These are phyloP conservation scores for Ranitomeya imitator DNA, from an alignment of 2,113 vertebrate species.

Conservation along the genomic window DNA sequence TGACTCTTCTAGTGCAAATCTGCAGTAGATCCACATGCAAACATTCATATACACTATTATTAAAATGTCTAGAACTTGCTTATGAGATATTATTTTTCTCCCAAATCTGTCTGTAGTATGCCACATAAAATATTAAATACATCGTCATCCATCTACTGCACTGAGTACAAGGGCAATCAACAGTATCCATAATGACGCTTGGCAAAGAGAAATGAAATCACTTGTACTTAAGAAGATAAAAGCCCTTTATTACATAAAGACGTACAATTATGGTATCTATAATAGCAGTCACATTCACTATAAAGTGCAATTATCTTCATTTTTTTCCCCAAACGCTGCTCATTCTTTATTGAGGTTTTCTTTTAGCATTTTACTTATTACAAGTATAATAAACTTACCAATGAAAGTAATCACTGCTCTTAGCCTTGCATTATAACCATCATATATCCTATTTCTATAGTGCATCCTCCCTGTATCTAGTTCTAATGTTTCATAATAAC, in stretches of 20 bases:
- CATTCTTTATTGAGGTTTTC: not conserved
- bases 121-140: not conserved
- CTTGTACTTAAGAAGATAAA: not conserved
- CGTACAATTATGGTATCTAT: not conserved
- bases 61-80: not conserved
- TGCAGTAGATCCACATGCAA: too few relatives aligned
- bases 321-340: not conserved
- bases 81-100: not conserved
- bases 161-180: not conserved
- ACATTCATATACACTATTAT: not conserved
- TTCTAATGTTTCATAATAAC: not conserved
- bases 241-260: conserved; percentile 11
- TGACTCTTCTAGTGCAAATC: too few relatives aligned
- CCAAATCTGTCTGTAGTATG: not conserved
- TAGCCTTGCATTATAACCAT: not conserved
- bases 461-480: not conserved
- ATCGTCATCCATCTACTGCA: not conserved
- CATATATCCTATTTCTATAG: not conserved
- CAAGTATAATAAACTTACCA: not conserved
- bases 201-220: not conserved
- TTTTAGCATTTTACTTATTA: not conserved
- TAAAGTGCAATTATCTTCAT: not conserved
- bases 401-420: not conserved
- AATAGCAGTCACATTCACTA: not conserved
- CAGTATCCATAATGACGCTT: not conserved